phyloP scores from a whole-genome alignment of 1,140 invertebrate species.

The Drosophila biarmipes region DNA sequence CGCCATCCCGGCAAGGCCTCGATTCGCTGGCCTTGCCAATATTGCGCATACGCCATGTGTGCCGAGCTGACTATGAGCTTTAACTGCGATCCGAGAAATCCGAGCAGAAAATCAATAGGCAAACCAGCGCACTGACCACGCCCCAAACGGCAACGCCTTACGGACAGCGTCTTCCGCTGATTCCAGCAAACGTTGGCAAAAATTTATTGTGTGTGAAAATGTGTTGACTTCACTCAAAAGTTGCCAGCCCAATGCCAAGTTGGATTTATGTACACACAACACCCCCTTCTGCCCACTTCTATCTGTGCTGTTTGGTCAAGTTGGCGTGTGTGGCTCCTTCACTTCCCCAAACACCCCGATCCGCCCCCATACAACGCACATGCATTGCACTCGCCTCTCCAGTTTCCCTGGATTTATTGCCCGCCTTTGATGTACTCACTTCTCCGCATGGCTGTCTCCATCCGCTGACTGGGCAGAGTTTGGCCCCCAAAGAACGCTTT shows the following conservation, averaged over 20 bases:
- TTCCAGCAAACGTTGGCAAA: slow-evolving; percentile 71
- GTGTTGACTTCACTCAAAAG: slow-evolving; percentile 82
- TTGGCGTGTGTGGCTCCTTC: slow-evolving; percentile 59
- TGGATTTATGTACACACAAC: slow-evolving; percentile 70
- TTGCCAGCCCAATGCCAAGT: slow-evolving; percentile 66
- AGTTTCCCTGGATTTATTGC: slow-evolving; percentile 66
- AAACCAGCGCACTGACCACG: slow-evolving; percentile 58
- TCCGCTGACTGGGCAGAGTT: slow-evolving; percentile 61
- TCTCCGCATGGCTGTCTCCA: slow-evolving; percentile 31
- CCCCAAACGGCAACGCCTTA: slow-evolving; percentile 24
- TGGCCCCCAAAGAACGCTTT: slow-evolving; percentile 13
- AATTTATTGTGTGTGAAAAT: slow-evolving; percentile 83
- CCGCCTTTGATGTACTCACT: slow-evolving; percentile 57
- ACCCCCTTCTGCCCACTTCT: slow-evolving; percentile 14
- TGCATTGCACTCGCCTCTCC: slow-evolving; percentile 55
- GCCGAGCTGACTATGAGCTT: slow-evolving; percentile 28
- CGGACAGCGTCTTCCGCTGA: slow-evolving; percentile 20
- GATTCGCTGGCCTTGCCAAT: slow-evolving; percentile 16
- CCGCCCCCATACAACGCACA: not conserved
- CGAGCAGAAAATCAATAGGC: slow-evolving; percentile 63
- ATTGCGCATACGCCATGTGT: slow-evolving; percentile 44
- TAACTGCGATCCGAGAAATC: slow-evolving; percentile 39
- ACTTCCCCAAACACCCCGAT: slow-evolving; percentile 12
- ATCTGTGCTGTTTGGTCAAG: slow-evolving; percentile 65
- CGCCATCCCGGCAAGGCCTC: slow-evolving; percentile 3